Evolutionary conservation across 2,888 invertebrate species (phyloP).

Genomic region (Ectobius pallidus): DNA sequence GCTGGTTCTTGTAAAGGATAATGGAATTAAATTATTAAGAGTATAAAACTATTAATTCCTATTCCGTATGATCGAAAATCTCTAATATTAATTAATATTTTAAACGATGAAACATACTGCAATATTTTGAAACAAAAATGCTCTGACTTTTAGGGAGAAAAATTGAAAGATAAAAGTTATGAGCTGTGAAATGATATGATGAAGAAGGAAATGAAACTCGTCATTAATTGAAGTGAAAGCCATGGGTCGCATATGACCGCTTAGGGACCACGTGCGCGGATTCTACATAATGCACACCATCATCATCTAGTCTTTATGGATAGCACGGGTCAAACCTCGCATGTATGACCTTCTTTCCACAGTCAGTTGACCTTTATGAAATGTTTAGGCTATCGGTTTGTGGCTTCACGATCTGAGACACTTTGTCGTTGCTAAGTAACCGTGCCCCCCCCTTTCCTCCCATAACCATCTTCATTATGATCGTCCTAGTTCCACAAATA

Average conservation of each 20-base stretch:
- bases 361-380: constrained; percentile 38
- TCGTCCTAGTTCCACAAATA: not conserved
- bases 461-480: not conserved
- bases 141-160: too few relatives aligned
- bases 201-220: not conserved
- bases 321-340: constrained; percentile 28
- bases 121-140: too few relatives aligned
- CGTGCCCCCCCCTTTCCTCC: not conserved
- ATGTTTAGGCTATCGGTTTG: constrained; percentile 18
- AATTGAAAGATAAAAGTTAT: too few relatives aligned
- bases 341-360: constrained; percentile 33
- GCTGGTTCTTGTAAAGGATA: too few relatives aligned
- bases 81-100: too few relatives aligned
- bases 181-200: too few relatives aligned
- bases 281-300: not conserved
- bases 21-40: too few relatives aligned
- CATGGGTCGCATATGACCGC: not conserved
- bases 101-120: too few relatives aligned
- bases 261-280: not conserved
- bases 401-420: not conserved
- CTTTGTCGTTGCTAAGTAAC: not conserved
- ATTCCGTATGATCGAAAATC: too few relatives aligned
- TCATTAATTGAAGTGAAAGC: not conserved
- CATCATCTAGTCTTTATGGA: constrained; percentile 1
- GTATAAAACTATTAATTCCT: too few relatives aligned